Percentiles rank a stretch among this genome's conserved stretches.
Evolutionary conservation across 2,797 vertebrate genomes (phyloP).

Genomic region (Helicolenus hilgendorfi): DNA sequence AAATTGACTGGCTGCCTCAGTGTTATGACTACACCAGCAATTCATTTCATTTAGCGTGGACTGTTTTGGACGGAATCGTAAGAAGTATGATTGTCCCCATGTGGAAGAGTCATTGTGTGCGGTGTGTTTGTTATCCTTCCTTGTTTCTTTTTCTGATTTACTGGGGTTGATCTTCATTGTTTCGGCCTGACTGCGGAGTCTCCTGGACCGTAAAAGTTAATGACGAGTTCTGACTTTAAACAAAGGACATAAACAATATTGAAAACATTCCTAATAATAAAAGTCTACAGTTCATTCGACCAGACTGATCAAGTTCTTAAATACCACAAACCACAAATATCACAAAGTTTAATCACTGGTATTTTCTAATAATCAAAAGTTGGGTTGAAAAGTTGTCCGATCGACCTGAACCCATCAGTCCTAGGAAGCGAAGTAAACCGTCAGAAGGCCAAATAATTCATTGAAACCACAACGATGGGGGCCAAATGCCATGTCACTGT

Average conservation of each 20-base stretch:
- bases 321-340: constrained; percentile 44
- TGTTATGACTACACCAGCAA: constrained; percentile 33
- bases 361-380: constrained; percentile 46
- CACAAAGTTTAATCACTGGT: constrained; percentile 30
- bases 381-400: constrained; percentile 33
- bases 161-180: constrained; percentile 26
- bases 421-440: constrained; percentile 8
- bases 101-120: constrained; percentile 55
- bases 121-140: constrained; percentile 32
- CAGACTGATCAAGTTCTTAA: constrained; percentile 18
- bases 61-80: constrained; percentile 22
- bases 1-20: constrained; percentile 23
- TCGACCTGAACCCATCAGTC: constrained; percentile 37
- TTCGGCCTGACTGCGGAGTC: background rate
- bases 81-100: constrained; percentile 49
- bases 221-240: constrained; percentile 34
- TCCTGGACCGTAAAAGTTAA: constrained; percentile 31
- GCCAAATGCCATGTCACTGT: constrained; percentile 50
- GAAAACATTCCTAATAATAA: constrained; percentile 32
- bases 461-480: constrained; percentile 39
- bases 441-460: constrained; percentile 30
- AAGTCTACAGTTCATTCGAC: constrained; percentile 13
- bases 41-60: constrained; percentile 38
- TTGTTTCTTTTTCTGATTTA: constrained; percentile 43
- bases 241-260: constrained; percentile 41